A percentile compares a stretch with the other conserved stretches of the same genome.
Evolutionary conservation across 2,113 vertebrate species (phyloP).

Genomic region (Passer domesticus): DNA sequence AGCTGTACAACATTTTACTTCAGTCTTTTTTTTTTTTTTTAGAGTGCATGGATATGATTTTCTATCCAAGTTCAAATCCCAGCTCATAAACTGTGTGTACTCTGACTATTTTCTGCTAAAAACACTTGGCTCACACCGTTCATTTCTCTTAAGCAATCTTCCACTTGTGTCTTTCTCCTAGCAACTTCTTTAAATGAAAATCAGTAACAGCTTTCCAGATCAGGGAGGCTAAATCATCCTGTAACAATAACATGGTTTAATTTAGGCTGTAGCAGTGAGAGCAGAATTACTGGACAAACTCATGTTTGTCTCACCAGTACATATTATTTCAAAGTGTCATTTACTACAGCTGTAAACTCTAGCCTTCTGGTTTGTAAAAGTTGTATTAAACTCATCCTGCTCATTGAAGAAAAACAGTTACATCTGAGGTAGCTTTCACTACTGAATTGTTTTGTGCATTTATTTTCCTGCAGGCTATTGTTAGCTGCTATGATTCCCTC

Average conservation of each 20-base stretch:
- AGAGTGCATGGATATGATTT: not conserved
- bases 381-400: slow-evolving; percentile 1
- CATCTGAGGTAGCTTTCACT: not conserved
- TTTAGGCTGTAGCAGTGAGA: not conserved
- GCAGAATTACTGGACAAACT: not conserved
- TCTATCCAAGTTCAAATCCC: not conserved
- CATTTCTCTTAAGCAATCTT: not conserved
- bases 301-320: slow-evolving; percentile 15
- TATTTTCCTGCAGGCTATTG: not conserved
- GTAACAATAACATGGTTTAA: not conserved
- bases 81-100: not conserved
- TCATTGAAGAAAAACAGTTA: slow-evolving; percentile 10
- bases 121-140: not conserved
- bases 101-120: not conserved
- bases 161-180: not conserved
- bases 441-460: not conserved
- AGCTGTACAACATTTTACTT: not conserved
- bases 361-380: slow-evolving; percentile 41
- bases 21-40: not conserved
- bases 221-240: slow-evolving; percentile 2
- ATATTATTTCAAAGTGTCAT: slow-evolving; percentile 37
- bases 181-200: slow-evolving; percentile 18
- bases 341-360: slow-evolving; percentile 49
- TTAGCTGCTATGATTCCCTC: not conserved
- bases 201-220: not conserved